Conservation (phyloP, 1,140 invertebrate genomes). For the Drosophila malerkotliana region DNA sequence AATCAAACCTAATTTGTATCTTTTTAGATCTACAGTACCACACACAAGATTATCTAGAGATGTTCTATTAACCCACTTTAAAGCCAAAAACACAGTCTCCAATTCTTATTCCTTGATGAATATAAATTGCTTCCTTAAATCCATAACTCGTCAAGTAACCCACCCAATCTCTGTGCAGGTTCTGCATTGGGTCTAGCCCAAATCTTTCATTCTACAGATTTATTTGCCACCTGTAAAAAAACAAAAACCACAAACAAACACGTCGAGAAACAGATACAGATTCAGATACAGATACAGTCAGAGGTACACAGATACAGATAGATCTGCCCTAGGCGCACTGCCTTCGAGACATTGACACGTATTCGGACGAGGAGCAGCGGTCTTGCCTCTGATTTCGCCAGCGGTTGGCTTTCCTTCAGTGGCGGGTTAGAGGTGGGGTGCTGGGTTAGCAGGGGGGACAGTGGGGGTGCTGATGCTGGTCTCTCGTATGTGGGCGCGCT, state of each 20-base stretch:
- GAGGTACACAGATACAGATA: slow-evolving; percentile 24
- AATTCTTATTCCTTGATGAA: slow-evolving; percentile 8
- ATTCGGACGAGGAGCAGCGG: slow-evolving; percentile 45
- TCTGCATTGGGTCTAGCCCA: slow-evolving; percentile 47
- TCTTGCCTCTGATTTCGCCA: slow-evolving; percentile 30
- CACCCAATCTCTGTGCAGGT: slow-evolving; percentile 31
- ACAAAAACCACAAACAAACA: slow-evolving; percentile 31
- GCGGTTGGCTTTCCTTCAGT: slow-evolving; percentile 23
- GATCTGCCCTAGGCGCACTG: slow-evolving; percentile 61
- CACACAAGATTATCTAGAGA: neutral
- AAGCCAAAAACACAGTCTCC: neutral
- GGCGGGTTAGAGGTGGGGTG: slow-evolving; percentile 1
- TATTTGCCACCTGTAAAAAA: slow-evolving; percentile 77
- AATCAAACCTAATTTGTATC: neutral
- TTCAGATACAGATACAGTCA: slow-evolving; percentile 32
- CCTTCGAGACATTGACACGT: slow-evolving; percentile 78
- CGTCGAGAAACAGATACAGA: slow-evolving; percentile 35
- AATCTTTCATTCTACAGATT: slow-evolving; percentile 71
- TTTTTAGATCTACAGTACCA: neutral
- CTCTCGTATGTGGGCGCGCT: slow-evolving; percentile 58
- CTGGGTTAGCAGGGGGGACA: slow-evolving; percentile 26
- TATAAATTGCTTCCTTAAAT: slow-evolving; percentile 19
- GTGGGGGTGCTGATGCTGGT: slow-evolving; percentile 22
- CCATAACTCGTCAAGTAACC: slow-evolving; percentile 19
- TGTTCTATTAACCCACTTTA: no score